These are phyloP conservation scores for Stichopus chloronotus DNA, from an alignment of 35 echinoderm and acorn worm genomes.

Conservation along the genomic window DNA sequence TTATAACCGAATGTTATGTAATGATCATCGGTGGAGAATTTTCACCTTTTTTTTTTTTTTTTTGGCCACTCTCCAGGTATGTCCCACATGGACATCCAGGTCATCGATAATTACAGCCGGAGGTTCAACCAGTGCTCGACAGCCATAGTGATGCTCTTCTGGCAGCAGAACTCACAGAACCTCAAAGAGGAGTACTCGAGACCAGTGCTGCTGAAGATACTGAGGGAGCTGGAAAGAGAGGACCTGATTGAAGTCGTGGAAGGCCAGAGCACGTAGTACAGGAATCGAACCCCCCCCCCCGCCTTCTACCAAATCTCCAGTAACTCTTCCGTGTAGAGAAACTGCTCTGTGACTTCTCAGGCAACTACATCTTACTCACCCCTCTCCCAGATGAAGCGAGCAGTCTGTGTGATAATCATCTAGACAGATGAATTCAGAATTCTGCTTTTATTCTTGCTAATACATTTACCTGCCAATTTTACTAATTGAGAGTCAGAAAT, in stretches of 20 bases:
- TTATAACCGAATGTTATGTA: no score
- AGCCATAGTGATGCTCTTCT: constrained; percentile 37
- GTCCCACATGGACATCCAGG: constrained; percentile 33
- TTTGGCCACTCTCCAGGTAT: background rate
- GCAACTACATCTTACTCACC: no score
- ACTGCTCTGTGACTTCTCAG: no score
- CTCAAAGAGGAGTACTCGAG: constrained; percentile 36
- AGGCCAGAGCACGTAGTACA: background rate
- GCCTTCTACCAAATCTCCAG: background rate
- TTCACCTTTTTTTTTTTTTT: background rate
- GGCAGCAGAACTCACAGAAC: constrained; percentile 1
- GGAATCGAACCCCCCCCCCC: background rate
- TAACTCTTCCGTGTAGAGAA: background rate
- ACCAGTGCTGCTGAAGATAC: constrained; percentile 19
- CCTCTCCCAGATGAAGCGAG: no score
- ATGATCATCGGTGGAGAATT: no score
- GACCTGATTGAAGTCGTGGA: constrained; percentile 26
- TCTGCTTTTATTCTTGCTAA: no score
- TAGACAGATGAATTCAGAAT: no score
- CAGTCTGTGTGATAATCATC: no score
- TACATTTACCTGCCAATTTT: no score
- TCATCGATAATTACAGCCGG: constrained; percentile 18
- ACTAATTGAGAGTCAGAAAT: no score
- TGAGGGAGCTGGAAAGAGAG: constrained; percentile 31
- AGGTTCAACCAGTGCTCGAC: constrained; percentile 22